These are phyloP conservation scores for Bombycilla garrulus DNA, from an alignment of 2,113 vertebrate species.

Conservation along the genomic window DNA sequence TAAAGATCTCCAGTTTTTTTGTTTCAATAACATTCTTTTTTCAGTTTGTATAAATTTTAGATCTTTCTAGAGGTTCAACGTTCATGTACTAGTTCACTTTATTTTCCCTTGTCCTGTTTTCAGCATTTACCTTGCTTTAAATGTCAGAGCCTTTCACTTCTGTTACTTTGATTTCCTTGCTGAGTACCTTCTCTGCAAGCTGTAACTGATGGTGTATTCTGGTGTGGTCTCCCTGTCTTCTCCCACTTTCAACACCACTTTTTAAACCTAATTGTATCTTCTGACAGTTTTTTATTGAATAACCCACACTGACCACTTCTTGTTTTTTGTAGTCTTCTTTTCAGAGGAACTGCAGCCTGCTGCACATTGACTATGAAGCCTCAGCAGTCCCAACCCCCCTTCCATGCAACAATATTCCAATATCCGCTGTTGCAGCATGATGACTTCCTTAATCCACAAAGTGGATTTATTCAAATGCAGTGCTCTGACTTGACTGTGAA, in stretches of 20 bases:
- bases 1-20: not conserved
- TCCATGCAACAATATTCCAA: not conserved
- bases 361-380: not conserved
- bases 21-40: not conserved
- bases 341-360: conserved; percentile 4
- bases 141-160: conserved; percentile 52
- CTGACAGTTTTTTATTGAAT: not conserved
- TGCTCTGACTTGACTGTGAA: not conserved
- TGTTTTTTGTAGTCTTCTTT: not conserved
- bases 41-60: not conserved
- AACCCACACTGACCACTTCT: conserved; percentile 30
- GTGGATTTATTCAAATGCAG: not conserved
- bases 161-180: conserved; percentile 6
- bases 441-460: not conserved
- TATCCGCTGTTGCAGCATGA: not conserved
- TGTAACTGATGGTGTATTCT: not conserved
- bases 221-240: not conserved
- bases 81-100: not conserved
- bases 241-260: not conserved
- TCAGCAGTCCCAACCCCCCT: not conserved
- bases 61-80: not conserved
- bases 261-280: not conserved
- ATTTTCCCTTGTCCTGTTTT: not conserved
- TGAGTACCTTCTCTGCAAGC: not conserved
- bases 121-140: not conserved